phyloP scores from a whole-genome alignment of 2,113 vertebrate species.

The Electrona antarctica region DNA sequence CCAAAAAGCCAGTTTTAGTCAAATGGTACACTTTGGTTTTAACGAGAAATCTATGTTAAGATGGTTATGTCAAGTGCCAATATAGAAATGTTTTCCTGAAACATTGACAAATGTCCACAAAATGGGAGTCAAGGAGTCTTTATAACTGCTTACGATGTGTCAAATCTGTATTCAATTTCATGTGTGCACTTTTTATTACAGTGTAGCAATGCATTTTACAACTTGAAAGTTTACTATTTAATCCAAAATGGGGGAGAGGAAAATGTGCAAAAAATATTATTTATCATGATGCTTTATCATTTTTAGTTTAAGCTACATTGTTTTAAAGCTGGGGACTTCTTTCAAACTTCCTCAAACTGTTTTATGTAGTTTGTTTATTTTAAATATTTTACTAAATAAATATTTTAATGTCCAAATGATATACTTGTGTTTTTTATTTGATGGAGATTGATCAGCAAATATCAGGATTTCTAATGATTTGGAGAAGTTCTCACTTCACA shows the following conservation, averaged over 20 bases:
- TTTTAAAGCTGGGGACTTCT: conserved; percentile 74
- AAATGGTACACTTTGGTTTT: neutral
- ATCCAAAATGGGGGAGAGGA: conserved; percentile 42
- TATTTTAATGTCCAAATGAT: conserved; percentile 78
- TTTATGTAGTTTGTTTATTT: conserved; percentile 82
- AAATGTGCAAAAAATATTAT: conserved; percentile 74
- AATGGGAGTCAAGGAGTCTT: conserved; percentile 65
- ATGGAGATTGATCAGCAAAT: neutral
- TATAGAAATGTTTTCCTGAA: conserved; percentile 28
- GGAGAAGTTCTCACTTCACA: too few species aligned
- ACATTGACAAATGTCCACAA: conserved; percentile 31
- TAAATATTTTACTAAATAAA: conserved; percentile 88
- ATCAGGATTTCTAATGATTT: neutral
- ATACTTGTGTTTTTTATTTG: neutral
- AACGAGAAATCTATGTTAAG: conserved; percentile 21
- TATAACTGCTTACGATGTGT: conserved; percentile 69
- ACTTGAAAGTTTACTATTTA: conserved; percentile 77
- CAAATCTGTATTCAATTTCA: conserved; percentile 73
- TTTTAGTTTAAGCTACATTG: conserved; percentile 71
- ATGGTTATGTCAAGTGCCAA: conserved; percentile 65
- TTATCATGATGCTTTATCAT: conserved; percentile 75
- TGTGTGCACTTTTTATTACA: conserved; percentile 79
- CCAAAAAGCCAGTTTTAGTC: conserved; percentile 3
- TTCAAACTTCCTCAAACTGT: conserved; percentile 77
- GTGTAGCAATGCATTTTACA: conserved; percentile 79